These are phyloP conservation scores for Palaemon carinicauda DNA, from an alignment of 1,140 invertebrate species.

Conservation along the genomic window DNA sequence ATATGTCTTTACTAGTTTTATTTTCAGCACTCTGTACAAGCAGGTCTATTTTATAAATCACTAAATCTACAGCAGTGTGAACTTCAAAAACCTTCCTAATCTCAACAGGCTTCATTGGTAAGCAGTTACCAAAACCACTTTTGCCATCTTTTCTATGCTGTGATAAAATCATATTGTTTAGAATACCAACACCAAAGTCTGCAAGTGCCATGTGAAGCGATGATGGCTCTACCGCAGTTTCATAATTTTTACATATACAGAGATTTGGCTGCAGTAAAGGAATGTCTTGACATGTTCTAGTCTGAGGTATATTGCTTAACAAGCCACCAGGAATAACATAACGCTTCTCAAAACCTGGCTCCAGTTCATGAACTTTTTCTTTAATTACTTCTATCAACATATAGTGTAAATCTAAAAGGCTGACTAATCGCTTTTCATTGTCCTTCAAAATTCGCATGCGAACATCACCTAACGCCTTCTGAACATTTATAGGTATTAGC, in stretches of 20 bases:
- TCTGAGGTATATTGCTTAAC: slow-evolving; percentile 57
- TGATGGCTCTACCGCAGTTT: slow-evolving; percentile 56
- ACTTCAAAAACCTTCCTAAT: slow-evolving; percentile 34
- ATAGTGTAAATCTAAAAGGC: slow-evolving; percentile 40
- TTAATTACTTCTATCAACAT: slow-evolving; percentile 40
- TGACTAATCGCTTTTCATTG: slow-evolving; percentile 37
- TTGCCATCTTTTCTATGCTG: slow-evolving; percentile 50
- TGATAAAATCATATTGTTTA: slow-evolving; percentile 62
- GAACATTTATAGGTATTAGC: slow-evolving; percentile 43
- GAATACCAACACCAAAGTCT: slow-evolving; percentile 61
- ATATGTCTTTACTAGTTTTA: background rate
- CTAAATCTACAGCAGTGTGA: slow-evolving; percentile 16
- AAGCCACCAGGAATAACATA: slow-evolving; percentile 61
- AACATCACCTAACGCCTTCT: slow-evolving; percentile 21
- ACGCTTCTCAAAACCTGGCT: slow-evolving; percentile 38
- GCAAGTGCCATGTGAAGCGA: slow-evolving; percentile 60
- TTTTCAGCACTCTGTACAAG: slow-evolving; percentile 13
- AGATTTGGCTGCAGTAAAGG: slow-evolving; percentile 62
- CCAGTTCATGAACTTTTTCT: slow-evolving; percentile 1
- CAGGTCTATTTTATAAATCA: slow-evolving; percentile 39
- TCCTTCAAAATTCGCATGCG: slow-evolving; percentile 33
- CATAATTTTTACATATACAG: slow-evolving; percentile 64
- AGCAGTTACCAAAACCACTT: slow-evolving; percentile 47
- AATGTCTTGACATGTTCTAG: slow-evolving; percentile 61
- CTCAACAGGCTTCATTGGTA: slow-evolving; percentile 10